Conservation (phyloP, 2,113 vertebrate species). For the Brienomyrus longianalis region DNA sequence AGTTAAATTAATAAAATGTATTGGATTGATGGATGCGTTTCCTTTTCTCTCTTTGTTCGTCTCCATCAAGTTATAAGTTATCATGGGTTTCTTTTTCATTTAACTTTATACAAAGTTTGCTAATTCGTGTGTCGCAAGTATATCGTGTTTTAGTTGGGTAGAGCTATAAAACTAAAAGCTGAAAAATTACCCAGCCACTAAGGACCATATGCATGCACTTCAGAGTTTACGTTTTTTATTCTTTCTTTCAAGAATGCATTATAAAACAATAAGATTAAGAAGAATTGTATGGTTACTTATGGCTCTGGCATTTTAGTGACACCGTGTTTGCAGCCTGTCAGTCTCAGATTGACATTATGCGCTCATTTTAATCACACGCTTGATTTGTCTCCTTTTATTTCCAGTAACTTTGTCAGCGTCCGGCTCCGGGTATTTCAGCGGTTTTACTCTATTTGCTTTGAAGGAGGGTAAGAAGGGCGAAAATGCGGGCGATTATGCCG, state of each 20-base stretch:
- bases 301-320: neutral
- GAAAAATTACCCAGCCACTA: neutral
- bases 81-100: neutral
- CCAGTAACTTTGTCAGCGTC: slow-evolving; percentile 80
- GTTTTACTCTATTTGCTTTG: slow-evolving; percentile 87
- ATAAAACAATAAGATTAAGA: neutral
- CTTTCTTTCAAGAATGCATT: neutral
- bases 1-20: neutral
- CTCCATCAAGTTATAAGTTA: neutral
- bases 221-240: neutral
- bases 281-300: neutral
- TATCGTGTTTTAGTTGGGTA: neutral
- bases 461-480: slow-evolving; percentile 86
- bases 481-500: slow-evolving; percentile 78
- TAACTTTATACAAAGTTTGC: neutral
- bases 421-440: slow-evolving; percentile 85
- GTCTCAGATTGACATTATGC: neutral
- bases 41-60: neutral
- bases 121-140: neutral
- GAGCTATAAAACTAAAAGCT: neutral
- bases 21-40: neutral
- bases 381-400: neutral
- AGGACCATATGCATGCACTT: neutral
- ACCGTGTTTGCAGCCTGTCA: neutral
- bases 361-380: slow-evolving; percentile 11